Evolutionary conservation across 2,797 vertebrate species (phyloP).

Genomic region (Dendrocincla tyrannina): DNA sequence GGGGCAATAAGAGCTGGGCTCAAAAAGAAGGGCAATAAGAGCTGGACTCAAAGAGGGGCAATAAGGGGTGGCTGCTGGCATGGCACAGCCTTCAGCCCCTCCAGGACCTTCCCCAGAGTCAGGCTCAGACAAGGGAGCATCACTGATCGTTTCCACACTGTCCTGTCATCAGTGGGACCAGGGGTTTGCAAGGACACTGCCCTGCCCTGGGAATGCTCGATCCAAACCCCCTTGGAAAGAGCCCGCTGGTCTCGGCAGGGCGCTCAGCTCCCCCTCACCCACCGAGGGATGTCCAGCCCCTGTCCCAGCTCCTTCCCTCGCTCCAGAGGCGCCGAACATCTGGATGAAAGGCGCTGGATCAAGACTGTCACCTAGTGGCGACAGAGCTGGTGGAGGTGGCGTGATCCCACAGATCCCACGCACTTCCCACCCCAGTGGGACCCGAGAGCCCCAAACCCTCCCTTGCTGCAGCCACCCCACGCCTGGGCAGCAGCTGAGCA

Average conservation of each 20-base stretch:
- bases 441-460: not conserved
- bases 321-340: not conserved
- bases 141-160: not conserved
- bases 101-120: not conserved
- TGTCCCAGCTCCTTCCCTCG: accelerated
- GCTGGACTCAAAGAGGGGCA: not conserved
- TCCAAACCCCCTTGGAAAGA: not conserved
- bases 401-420: accelerated
- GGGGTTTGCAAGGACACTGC: not conserved
- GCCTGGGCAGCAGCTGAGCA: accelerated
- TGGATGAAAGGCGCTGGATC: not conserved
- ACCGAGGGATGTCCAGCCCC: not conserved
- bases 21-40: accelerated
- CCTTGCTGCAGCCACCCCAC: accelerated
- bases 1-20: too few relatives aligned
- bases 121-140: not conserved
- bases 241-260: not conserved
- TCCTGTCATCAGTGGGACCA: accelerated
- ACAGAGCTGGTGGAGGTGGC: not conserved
- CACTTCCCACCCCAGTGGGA: not conserved
- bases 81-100: not conserved
- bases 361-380: conserved; percentile 40
- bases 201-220: not conserved
- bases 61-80: accelerated
- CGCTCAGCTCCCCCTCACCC: not conserved